phyloP scores from a whole-genome alignment of 2,888 invertebrate species.

The Timandra comae region DNA sequence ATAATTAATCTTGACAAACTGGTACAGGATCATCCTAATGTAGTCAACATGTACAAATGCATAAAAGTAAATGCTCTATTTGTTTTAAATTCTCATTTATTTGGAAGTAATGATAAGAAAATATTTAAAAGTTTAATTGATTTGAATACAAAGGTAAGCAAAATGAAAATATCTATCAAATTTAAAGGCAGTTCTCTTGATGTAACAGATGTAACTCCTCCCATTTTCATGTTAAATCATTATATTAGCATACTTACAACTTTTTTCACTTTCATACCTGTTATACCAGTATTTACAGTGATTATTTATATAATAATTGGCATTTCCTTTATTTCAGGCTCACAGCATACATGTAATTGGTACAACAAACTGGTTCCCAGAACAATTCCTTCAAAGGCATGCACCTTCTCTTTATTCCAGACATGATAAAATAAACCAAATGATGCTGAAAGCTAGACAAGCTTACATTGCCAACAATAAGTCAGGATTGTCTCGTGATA shows the following conservation, averaged over 20 bases:
- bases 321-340: slow-evolving; percentile 65
- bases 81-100: slow-evolving; percentile 82
- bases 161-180: slow-evolving; percentile 4
- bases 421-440: slow-evolving; percentile 62
- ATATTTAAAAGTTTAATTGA: slow-evolving; percentile 84
- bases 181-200: background rate
- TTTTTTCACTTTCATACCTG: background rate
- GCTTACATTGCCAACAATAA: slow-evolving; percentile 75
- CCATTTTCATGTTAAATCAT: no score
- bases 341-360: slow-evolving; percentile 88
- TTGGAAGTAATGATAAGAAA: slow-evolving; percentile 87
- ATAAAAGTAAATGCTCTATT: slow-evolving; percentile 81
- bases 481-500: slow-evolving; percentile 79
- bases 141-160: slow-evolving; percentile 82
- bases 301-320: slow-evolving; percentile 2
- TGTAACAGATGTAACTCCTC: no score
- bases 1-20: slow-evolving; percentile 78
- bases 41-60: slow-evolving; percentile 75
- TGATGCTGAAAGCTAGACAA: slow-evolving; percentile 71
- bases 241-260: no score
- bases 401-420: slow-evolving; percentile 75
- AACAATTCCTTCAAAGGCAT: slow-evolving; percentile 84
- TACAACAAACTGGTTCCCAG: slow-evolving; percentile 90
- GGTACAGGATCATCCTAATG: slow-evolving; percentile 68
- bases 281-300: slow-evolving; percentile 1